Evolutionary conservation across 35 echinoderm and acorn worm genomes (phyloP), one percentile per base, ranked within the genome.

Genomic region (Nesometra sesokonis): DNA sequence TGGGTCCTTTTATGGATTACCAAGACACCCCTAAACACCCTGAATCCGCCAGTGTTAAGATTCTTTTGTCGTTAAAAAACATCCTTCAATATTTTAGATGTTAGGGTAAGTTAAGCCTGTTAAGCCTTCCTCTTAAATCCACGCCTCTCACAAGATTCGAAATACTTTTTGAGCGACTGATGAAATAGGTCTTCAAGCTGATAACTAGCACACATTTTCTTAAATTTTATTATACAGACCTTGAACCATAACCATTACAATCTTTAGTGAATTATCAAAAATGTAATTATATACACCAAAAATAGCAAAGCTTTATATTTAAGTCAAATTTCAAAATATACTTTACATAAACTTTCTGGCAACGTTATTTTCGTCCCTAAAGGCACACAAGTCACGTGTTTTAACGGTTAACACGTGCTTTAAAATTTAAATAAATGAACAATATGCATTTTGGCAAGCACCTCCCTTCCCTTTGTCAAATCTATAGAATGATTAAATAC

Each of bases 221-320:
- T n/a, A 43, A 7, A 19, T 67, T 67, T 67, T 67, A 67, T 67
- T 67, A 2, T 67, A 67, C 52, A 67, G 52, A 67, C 52, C 52
- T 67, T 67, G 52, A 5, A 67, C 52, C 52, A 67, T 17, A 67
- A 67, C 52, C 7, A 67, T 67, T 27, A 67, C 52, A 67, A 67
- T 67, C 23, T 67, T 67, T 27, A 11, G 52, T 67, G 52, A 67
- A 67, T 11, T 67, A 67, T 67, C 52, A 67, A 67, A 67, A 67
- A 67, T 67, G 52, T 67, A 67, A 67, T 67, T 67, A 67, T 67
- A 67, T 67, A 67, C 52, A 67, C 52, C 52, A 67, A 67, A 67
- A 67, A 67, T 67, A 67, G 52, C 52, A 67, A 67, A 67, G 52
- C 52, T 17, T 67, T 67, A 67, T 67, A 67, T 43, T 43, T 43